Conservation (phyloP, 2,888 invertebrate genomes). For the Platycnemis pennipes region DNA sequence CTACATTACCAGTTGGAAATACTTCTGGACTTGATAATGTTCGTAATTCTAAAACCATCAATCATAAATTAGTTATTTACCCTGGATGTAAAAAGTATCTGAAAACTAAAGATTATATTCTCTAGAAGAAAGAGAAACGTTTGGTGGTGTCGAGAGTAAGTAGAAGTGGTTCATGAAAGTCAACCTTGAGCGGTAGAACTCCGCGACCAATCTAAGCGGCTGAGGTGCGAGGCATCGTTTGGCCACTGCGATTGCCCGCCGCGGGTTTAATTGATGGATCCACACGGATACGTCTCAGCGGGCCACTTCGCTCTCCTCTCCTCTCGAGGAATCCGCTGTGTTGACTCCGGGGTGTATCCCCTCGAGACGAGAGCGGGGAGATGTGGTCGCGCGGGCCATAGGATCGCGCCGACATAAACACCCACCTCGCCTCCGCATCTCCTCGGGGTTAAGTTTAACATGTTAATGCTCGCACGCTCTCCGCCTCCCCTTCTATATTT, state of each 20-base stretch:
- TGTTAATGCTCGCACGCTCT: background rate
- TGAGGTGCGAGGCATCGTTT: background rate
- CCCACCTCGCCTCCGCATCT: background rate
- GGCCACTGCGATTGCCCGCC: background rate
- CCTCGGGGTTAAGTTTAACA: constrained; percentile 14
- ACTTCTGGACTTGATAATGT: too few relatives aligned
- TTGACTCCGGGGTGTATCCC: too few relatives aligned
- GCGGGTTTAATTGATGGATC: background rate
- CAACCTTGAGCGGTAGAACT: too few relatives aligned
- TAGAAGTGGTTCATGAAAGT: too few relatives aligned
- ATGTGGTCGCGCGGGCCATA: background rate
- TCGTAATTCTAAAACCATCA: too few relatives aligned
- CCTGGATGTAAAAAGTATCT: too few relatives aligned
- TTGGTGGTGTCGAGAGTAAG: too few relatives aligned
- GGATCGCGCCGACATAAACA: background rate
- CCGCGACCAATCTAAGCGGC: too few relatives aligned
- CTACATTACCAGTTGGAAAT: too few relatives aligned
- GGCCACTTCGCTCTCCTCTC: background rate
- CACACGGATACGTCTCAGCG: background rate
- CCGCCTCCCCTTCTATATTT: background rate
- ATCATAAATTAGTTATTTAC: too few relatives aligned
- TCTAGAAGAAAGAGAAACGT: too few relatives aligned
- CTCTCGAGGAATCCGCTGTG: background rate
- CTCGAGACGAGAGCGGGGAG: background rate
- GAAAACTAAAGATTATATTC: too few relatives aligned